Evolutionary conservation across 2,113 vertebrate genomes (phyloP).

Genomic region (Oncorhynchus keta): DNA sequence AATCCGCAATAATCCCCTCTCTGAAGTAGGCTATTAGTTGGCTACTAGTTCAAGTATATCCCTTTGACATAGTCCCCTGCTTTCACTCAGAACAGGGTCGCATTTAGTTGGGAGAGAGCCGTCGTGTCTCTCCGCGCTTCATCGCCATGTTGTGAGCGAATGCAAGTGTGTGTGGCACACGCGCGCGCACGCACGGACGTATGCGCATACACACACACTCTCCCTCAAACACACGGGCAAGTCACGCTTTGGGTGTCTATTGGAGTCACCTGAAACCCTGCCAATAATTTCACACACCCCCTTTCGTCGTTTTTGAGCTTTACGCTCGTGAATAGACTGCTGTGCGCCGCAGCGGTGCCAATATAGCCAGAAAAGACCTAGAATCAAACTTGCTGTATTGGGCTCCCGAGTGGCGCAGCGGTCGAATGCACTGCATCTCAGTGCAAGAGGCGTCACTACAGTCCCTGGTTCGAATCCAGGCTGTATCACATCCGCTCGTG

Average conservation of each 20-base stretch:
- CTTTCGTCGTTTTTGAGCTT: slow-evolving; percentile 33
- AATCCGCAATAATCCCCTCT: slow-evolving; percentile 62
- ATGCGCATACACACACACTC: slow-evolving; percentile 31
- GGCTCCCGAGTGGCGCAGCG: too few species aligned
- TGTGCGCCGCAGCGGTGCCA: background rate
- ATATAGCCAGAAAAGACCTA: background rate
- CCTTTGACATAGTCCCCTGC: slow-evolving; percentile 41
- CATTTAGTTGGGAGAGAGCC: slow-evolving; percentile 62
- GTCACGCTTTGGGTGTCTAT: slow-evolving; percentile 49
- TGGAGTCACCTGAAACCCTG: slow-evolving; percentile 62
- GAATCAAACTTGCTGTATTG: background rate
- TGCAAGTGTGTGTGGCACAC: slow-evolving; percentile 63
- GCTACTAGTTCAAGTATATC: slow-evolving; percentile 28
- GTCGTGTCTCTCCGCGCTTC: slow-evolving; percentile 76
- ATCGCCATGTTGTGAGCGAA: slow-evolving; percentile 81
- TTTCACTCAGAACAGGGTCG: slow-evolving; percentile 39
- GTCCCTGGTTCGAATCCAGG: too few species aligned
- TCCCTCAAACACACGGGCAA: slow-evolving; percentile 53
- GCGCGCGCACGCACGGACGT: slow-evolving; percentile 8
- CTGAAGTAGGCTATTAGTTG: slow-evolving; percentile 36
- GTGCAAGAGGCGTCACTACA: too few species aligned
- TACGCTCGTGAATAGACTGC: slow-evolving; percentile 28
- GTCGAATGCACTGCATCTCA: too few species aligned
- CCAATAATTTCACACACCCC: slow-evolving; percentile 56
- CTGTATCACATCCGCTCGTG: too few species aligned